Conservation (phyloP, 2,888 invertebrate species). For the Cosmopolites sordidus region DNA sequence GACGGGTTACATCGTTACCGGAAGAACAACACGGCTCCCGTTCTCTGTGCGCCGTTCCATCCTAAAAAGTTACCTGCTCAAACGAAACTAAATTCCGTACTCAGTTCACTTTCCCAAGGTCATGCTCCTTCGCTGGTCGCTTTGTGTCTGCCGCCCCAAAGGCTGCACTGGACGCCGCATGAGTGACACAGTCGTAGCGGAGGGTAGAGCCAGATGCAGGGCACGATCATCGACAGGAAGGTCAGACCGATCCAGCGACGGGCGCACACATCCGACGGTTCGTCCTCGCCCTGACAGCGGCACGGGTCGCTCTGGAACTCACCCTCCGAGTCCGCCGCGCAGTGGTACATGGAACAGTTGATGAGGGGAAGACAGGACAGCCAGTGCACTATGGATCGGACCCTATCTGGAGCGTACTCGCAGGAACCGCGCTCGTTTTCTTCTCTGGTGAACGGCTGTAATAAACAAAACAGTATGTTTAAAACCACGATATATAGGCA, state of each 20-base stretch:
- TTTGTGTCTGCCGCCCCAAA: conserved; percentile 77
- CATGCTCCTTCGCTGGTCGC: conserved; percentile 24
- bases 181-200: conserved; percentile 81
- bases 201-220: conserved; percentile 92
- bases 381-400: conserved; percentile 61
- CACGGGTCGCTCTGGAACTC: conserved; percentile 84
- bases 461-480: not conserved
- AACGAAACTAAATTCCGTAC: conserved; percentile 26
- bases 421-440: conserved; percentile 83
- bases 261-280: conserved; percentile 41
- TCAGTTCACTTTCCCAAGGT: conserved; percentile 24
- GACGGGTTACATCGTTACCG: too few species aligned
- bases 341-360: conserved; percentile 88
- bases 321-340: conserved; percentile 86
- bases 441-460: conserved; percentile 67
- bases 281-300: conserved; percentile 44
- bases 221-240: conserved; percentile 80
- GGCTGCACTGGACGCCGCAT: conserved; percentile 73
- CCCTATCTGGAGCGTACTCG: conserved; percentile 81
- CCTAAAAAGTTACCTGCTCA: too few species aligned
- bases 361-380: conserved; percentile 71
- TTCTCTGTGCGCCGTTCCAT: too few species aligned
- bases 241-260: conserved; percentile 85
- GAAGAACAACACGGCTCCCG: too few species aligned
- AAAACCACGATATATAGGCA: too few species aligned